Conservation (phyloP, 1,140 invertebrate genomes). For the Macrostomum lignano region DNA sequence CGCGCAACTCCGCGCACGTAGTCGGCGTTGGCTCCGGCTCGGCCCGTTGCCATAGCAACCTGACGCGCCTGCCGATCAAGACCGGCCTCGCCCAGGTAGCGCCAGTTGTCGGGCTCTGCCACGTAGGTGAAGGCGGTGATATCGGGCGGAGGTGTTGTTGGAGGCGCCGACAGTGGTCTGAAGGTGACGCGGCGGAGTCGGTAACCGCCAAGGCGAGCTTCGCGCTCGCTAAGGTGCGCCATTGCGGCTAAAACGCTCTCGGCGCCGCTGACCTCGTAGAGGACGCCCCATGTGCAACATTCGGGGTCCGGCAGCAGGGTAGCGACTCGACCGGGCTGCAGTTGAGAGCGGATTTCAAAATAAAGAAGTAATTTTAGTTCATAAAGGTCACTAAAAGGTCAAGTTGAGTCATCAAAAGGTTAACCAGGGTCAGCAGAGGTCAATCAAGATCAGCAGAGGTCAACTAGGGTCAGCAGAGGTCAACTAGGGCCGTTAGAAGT, state of each 20-base stretch:
- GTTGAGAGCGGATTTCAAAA: neutral
- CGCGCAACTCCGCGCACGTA: constrained; percentile 55
- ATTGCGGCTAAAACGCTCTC: constrained; percentile 40
- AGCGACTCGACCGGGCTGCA: constrained; percentile 55
- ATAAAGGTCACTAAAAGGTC: neutral
- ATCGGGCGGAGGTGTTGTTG: too few relatives aligned
- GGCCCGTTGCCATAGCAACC: constrained; percentile 40
- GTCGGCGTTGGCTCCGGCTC: constrained; percentile 55
- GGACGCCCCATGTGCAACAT: constrained; percentile 52
- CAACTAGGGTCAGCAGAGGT: neutral
- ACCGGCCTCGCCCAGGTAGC: constrained; percentile 32
- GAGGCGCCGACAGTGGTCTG: constrained; percentile 16
- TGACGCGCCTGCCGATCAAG: constrained; percentile 41
- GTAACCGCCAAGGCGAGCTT: constrained; percentile 35
- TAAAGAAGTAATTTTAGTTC: neutral
- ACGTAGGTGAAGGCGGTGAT: constrained; percentile 40
- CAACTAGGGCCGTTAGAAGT: neutral
- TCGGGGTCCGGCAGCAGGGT: constrained; percentile 43
- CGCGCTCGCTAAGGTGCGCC: constrained; percentile 52
- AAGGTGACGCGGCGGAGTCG: constrained; percentile 7
- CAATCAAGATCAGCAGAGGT: neutral
- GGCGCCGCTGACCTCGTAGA: constrained; percentile 44
- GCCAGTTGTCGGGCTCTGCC: constrained; percentile 41
- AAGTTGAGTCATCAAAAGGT: neutral
- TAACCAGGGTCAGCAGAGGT: neutral